Base-by-base conservation (phyloP, 2,888 invertebrate species). In the Caradrina kadenii region DNA sequence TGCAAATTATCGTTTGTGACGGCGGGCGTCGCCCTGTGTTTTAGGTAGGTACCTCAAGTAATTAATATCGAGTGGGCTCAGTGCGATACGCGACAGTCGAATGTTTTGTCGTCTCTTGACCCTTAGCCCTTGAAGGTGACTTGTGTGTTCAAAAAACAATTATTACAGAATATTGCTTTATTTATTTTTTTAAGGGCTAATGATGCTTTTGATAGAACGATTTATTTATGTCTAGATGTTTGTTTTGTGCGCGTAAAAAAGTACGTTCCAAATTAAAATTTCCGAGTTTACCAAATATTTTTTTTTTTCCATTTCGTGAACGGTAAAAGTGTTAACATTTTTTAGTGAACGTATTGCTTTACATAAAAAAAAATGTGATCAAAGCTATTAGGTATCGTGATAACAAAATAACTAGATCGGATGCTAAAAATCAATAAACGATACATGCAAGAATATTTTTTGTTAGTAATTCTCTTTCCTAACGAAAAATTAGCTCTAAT, bases 1-100 rank as follows among this genome's bases (percentile, higher is more conserved):
- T 94, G 93, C 93, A 93, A 94, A 94, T 94, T 93, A 94, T 93
- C 93, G 91, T 90, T 90, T 85, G 84, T 85, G 83, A 86, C 86
- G 86, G 87, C 87, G 87, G 89, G 87, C 89, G 88, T 90, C 90
- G 84, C 83, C 83, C 82, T 78, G 88, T 89, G 88, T 89, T 91
- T 92, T 87, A 84, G 82, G 83, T 86, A 84, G 82, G 83, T 86
- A 84, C 84, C 82, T 84, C 79, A 84, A 85, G 80, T 74, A 74
- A 72, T 84, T 84, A 84, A 82, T 86, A 87, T 88, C 90, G 81
- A 86, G 88, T 89, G 70, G 88, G 88, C 86, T 88, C 86, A 86
- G 89, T 88, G 81, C 82, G 82, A 78, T 85, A 86, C 87, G 82
- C 86, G 90, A 87, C 86, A 84, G 81, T 87, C 86, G 67, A 88